Evolutionary conservation across 2,888 invertebrate species (phyloP).

Genomic region (Ichneumoninae sp.): DNA sequence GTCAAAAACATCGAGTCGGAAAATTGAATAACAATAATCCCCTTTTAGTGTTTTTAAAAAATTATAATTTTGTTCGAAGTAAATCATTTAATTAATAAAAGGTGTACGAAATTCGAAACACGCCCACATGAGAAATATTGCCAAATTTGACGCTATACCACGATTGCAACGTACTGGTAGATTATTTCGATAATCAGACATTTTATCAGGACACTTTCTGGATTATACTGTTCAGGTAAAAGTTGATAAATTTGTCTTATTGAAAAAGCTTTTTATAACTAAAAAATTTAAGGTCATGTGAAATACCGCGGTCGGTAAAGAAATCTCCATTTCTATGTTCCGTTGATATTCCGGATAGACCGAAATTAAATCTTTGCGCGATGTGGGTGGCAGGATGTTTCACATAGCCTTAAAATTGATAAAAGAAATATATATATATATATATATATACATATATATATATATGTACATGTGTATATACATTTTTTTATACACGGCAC

Average conservation of each 20-base stretch:
- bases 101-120: background rate
- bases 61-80: too few relatives aligned
- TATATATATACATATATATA: too few relatives aligned
- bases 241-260: slow-evolving; percentile 33
- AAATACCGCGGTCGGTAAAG: background rate
- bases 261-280: slow-evolving; percentile 2
- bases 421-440: too few relatives aligned
- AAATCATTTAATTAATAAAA: background rate
- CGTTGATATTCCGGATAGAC: too few relatives aligned
- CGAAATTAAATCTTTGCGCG: too few relatives aligned
- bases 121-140: background rate
- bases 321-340: background rate
- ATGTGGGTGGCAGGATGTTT: too few relatives aligned
- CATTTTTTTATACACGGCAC: background rate
- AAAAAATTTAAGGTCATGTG: background rate
- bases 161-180: slow-evolving; percentile 3
- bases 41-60: background rate
- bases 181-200: slow-evolving; percentile 45
- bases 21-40: too few relatives aligned
- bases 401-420: too few relatives aligned
- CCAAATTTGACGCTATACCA: background rate
- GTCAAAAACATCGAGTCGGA: background rate
- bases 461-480: too few relatives aligned
- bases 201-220: slow-evolving; percentile 54
- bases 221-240: slow-evolving; percentile 49